phyloP scores from a whole-genome alignment of 92 coral and sea anemone species.

The Palythoa caribaeorum region DNA sequence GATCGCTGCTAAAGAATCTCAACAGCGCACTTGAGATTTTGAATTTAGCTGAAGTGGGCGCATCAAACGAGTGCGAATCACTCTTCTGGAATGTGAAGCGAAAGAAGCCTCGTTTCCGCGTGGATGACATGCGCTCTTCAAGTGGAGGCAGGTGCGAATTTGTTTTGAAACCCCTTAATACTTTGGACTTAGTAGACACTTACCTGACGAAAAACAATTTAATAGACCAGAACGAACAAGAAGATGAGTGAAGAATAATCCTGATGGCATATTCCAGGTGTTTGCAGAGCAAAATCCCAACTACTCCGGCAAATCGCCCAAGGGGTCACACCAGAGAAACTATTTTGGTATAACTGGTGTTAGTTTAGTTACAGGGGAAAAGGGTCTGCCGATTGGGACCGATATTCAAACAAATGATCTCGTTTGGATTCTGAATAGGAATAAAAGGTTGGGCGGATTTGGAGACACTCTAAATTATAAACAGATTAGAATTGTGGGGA shows the following conservation, averaged over 20 bases:
- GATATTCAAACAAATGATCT: too few species aligned
- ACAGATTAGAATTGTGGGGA: too few species aligned
- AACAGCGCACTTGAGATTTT: conserved; percentile 66
- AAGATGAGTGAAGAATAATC: background rate
- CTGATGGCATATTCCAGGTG: background rate
- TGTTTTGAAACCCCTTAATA: conserved; percentile 68
- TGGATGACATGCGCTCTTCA: conserved; percentile 76
- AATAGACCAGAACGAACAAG: background rate
- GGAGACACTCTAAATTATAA: too few species aligned
- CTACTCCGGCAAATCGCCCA: too few species aligned
- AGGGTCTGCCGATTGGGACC: too few species aligned
- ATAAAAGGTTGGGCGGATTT: too few species aligned
- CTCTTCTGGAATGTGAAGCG: conserved; percentile 69
- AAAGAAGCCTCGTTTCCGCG: conserved; percentile 64
- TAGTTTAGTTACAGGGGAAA: too few species aligned
- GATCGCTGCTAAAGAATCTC: conserved; percentile 67
- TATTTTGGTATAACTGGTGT: too few species aligned
- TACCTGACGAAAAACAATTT: conserved; percentile 66
- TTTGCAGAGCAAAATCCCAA: too few species aligned
- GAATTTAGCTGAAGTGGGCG: conserved; percentile 82
- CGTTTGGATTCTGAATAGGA: too few species aligned
- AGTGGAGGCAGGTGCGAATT: conserved; percentile 78
- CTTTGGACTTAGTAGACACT: conserved; percentile 68
- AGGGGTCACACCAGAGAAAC: too few species aligned
- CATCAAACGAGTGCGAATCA: conserved; percentile 67